Evolutionary conservation across 2,113 vertebrate species (phyloP).

Genomic region (Nycticryphes semicollaris): DNA sequence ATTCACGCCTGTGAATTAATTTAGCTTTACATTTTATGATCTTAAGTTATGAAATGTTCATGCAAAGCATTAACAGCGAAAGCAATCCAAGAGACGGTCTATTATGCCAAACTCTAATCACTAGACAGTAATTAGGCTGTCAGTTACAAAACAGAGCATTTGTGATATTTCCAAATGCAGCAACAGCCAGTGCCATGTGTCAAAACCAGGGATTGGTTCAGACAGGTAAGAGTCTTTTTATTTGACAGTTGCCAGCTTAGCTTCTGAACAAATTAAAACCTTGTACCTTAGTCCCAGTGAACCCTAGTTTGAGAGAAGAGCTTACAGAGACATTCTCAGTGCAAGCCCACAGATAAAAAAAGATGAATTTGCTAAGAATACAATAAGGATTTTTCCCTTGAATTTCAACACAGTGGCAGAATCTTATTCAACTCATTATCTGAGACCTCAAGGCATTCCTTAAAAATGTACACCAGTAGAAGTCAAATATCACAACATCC

Average conservation of each 20-base stretch:
- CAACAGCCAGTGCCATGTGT: constrained; percentile 5
- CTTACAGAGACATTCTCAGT: constrained; percentile 38
- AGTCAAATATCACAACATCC: neutral
- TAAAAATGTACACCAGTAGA: neutral
- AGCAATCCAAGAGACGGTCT: neutral
- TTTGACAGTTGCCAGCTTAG: constrained; percentile 28
- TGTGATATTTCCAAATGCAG: constrained; percentile 44
- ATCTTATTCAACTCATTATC: neutral
- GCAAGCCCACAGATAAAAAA: neutral
- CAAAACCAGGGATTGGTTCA: constrained; percentile 52
- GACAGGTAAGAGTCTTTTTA: constrained; percentile 57
- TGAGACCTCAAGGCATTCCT: neutral
- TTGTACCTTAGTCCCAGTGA: neutral
- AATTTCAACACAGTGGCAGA: neutral
- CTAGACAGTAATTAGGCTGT: constrained; percentile 52
- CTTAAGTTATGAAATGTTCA: constrained; percentile 45
- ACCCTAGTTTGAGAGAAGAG: constrained; percentile 5
- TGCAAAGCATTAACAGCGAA: constrained; percentile 7
- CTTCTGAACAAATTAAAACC: constrained; percentile 50
- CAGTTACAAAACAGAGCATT: constrained; percentile 52
- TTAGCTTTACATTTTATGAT: constrained; percentile 26
- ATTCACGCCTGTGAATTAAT: constrained; percentile 40
- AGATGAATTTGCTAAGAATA: constrained; percentile 25
- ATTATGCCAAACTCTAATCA: constrained; percentile 53
- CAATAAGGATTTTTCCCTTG: neutral